These are phyloP conservation scores for Coelopa pilipes DNA, from an alignment of 2,888 invertebrate species.

Conservation along the genomic window DNA sequence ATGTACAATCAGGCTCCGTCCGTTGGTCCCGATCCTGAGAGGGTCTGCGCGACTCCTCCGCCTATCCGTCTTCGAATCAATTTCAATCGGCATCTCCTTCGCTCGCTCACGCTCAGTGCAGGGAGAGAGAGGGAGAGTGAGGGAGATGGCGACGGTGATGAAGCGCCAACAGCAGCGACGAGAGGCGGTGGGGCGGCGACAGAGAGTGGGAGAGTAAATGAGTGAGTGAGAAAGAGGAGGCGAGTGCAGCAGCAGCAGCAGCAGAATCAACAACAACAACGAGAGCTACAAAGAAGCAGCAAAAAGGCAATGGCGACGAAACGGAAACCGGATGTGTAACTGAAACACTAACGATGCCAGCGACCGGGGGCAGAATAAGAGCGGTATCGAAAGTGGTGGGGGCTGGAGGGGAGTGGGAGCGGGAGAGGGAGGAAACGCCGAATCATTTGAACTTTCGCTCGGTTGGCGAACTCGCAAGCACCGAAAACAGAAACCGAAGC, in stretches of 20 bases:
- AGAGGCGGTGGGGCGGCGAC: background rate
- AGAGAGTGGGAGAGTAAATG: background rate
- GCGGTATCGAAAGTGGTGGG: background rate
- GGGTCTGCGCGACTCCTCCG: constrained; percentile 40
- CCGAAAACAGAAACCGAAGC: background rate
- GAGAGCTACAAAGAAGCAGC: background rate
- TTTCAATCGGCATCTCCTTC: constrained; percentile 43
- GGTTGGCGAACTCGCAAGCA: constrained; percentile 8
- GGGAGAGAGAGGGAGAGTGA: background rate
- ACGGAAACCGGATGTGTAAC: constrained; percentile 54
- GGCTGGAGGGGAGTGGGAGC: background rate
- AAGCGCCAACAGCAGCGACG: constrained; percentile 17
- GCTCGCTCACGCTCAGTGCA: background rate
- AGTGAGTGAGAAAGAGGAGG: background rate
- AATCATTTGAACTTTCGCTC: constrained; percentile 22
- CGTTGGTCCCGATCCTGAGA: no score
- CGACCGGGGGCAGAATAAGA: background rate
- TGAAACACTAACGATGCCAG: constrained; percentile 47
- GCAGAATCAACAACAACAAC: no score
- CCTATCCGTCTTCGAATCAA: constrained; percentile 50
- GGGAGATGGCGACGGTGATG: constrained; percentile 32
- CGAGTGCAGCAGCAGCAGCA: no score
- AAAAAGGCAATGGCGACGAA: constrained; percentile 26
- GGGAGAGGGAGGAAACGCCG: background rate
- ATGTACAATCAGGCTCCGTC: no score